These are phyloP conservation scores for Cyclophora punctaria DNA, from an alignment of 2,888 invertebrate species.

Conservation along the genomic window DNA sequence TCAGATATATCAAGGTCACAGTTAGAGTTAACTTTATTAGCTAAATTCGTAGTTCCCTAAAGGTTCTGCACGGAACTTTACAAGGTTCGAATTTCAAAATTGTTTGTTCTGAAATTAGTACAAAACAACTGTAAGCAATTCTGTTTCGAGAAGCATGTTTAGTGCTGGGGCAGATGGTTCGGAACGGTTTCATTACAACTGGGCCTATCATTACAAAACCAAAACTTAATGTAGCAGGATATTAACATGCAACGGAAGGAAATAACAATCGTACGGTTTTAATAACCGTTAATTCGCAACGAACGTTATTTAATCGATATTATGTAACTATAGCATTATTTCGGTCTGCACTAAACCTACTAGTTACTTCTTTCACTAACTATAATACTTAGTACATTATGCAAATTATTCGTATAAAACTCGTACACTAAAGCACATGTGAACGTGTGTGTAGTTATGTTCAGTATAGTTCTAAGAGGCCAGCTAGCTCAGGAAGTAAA, in stretches of 20 bases:
- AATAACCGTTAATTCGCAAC: slow-evolving; percentile 7
- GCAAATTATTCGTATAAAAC: no score
- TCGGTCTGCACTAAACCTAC: no score
- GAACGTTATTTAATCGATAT: no score
- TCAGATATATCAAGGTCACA: slow-evolving; percentile 6
- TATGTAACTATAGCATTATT: no score
- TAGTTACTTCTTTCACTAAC: no score
- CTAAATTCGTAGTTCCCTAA: neutral
- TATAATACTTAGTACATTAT: no score
- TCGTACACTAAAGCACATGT: no score
- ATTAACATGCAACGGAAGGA: slow-evolving; percentile 27
- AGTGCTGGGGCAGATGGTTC: neutral
- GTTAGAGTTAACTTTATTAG: neutral
- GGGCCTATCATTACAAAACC: slow-evolving; percentile 7
- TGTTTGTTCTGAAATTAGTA: no score
- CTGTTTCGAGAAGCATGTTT: neutral
- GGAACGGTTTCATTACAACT: neutral
- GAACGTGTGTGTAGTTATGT: no score
- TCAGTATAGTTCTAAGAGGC: neutral
- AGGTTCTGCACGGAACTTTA: neutral
- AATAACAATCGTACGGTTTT: neutral
- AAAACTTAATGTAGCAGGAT: slow-evolving; percentile 17
- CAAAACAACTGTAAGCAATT: no score
- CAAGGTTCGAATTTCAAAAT: no score
- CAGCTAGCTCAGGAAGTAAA: slow-evolving; percentile 55